phyloP scores from a whole-genome alignment of 92 coral and sea anemone genomes.

The Bergia puertoricense region DNA sequence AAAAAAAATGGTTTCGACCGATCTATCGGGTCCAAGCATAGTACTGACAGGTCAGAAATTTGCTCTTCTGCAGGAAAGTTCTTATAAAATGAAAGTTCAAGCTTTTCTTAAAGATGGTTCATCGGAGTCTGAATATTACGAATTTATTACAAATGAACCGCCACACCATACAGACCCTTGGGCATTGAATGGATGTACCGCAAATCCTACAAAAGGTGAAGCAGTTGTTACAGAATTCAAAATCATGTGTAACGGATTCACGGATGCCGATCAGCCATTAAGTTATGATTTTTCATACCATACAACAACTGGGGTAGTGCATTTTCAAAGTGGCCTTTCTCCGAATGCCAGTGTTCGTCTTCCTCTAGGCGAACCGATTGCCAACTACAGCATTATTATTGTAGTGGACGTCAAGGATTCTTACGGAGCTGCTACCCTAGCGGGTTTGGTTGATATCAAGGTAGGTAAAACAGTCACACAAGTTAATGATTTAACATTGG shows the following conservation, averaged over 20 bases:
- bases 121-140: constrained; percentile 50
- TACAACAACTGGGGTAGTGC: constrained; percentile 73
- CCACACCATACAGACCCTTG: constrained; percentile 36
- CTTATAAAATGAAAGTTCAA: constrained; percentile 47
- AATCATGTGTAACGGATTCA: constrained; percentile 59
- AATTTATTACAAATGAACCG: constrained; percentile 63
- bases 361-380: constrained; percentile 74
- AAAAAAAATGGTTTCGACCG: constrained; percentile 55
- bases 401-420: constrained; percentile 63
- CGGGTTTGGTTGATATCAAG: constrained; percentile 4
- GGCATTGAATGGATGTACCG: constrained; percentile 44
- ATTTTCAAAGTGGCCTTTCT: constrained; percentile 55
- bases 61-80: constrained; percentile 28
- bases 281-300: constrained; percentile 76
- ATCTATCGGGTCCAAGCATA: constrained; percentile 65
- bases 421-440: constrained; percentile 59
- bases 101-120: constrained; percentile 45
- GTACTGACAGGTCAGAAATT: constrained; percentile 50
- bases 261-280: constrained; percentile 73
- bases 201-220: constrained; percentile 52
- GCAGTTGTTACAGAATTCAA: constrained; percentile 71
- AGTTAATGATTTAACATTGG: neutral
- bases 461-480: constrained; percentile 2
- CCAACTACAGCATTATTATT: constrained; percentile 56
- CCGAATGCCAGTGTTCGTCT: constrained; percentile 66